phyloP scores from a whole-genome alignment of 2,888 invertebrate genomes.

The Drymonia ruficornis region DNA sequence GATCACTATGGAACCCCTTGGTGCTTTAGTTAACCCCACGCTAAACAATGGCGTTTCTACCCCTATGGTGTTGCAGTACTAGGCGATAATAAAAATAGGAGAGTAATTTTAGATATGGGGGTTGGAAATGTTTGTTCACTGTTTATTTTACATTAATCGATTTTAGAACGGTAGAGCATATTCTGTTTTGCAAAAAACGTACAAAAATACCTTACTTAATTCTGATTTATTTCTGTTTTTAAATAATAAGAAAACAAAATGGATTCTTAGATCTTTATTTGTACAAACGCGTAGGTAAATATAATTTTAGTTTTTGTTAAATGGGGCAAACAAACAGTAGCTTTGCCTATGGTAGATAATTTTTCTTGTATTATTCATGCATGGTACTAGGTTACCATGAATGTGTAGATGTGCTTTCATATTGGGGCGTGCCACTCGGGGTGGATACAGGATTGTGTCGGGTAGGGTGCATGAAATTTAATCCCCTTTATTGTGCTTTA shows the following conservation, averaged over 20 bases:
- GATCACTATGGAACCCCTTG: conserved; percentile 18
- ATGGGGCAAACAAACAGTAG: not conserved
- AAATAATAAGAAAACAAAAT: no score
- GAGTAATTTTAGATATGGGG: conserved; percentile 40
- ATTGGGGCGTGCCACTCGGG: not conserved
- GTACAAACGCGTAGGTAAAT: no score
- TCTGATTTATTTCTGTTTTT: no score
- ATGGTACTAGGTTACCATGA: not conserved
- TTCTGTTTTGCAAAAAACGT: not conserved
- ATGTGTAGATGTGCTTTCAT: not conserved
- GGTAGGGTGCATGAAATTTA: not conserved
- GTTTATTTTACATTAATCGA: not conserved
- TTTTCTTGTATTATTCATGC: not conserved
- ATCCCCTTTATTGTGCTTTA: not conserved
- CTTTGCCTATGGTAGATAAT: not conserved
- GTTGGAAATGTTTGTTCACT: conserved; percentile 9
- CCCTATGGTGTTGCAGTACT: conserved; percentile 67
- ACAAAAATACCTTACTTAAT: no score
- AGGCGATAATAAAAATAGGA: conserved; percentile 66
- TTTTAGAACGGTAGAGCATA: not conserved
- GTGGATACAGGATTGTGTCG: no score
- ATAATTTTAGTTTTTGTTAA: no score
- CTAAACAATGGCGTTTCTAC: conserved; percentile 59
- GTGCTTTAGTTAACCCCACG: conserved; percentile 1
- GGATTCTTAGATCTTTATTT: no score